These are phyloP conservation scores for Smutsia temminckii DNA, from an alignment of 2,797 vertebrate genomes.

Conservation along the genomic window DNA sequence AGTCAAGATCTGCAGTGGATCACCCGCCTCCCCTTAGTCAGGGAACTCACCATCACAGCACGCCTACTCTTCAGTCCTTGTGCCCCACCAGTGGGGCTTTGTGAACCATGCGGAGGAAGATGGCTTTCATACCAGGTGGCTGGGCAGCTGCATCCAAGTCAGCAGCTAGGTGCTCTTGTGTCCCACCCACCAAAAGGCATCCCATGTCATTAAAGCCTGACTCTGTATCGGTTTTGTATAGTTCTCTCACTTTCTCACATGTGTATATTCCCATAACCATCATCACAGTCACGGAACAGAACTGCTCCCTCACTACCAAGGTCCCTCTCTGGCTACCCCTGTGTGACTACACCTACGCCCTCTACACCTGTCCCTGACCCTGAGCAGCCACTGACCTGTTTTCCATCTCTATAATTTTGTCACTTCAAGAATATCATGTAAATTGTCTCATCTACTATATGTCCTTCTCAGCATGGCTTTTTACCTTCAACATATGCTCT, in stretches of 20 bases:
- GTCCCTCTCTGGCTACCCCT: neutral
- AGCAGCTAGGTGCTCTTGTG: neutral
- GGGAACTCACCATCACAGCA: fast-evolving
- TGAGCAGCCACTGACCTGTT: neutral
- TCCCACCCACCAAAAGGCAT: neutral
- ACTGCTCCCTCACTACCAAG: neutral
- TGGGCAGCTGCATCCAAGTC: neutral
- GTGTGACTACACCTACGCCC: no score
- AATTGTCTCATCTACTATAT: neutral
- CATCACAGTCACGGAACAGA: neutral
- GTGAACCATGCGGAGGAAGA: neutral
- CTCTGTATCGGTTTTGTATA: neutral
- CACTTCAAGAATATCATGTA: neutral
- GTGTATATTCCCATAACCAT: neutral
- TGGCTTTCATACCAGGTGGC: neutral
- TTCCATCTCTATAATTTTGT: neutral
- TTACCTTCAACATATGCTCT: neutral
- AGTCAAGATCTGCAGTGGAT: neutral
- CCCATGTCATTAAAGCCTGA: neutral
- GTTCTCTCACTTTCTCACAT: neutral
- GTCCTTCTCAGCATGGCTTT: neutral
- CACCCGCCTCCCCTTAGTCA: neutral
- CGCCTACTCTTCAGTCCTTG: neutral
- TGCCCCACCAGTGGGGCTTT: neutral
- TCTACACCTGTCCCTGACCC: neutral